Percentiles rank a stretch among this genome's conserved stretches.
Conservation (phyloP, 2,888 invertebrate genomes). For the Drosophila fungiperda region DNA sequence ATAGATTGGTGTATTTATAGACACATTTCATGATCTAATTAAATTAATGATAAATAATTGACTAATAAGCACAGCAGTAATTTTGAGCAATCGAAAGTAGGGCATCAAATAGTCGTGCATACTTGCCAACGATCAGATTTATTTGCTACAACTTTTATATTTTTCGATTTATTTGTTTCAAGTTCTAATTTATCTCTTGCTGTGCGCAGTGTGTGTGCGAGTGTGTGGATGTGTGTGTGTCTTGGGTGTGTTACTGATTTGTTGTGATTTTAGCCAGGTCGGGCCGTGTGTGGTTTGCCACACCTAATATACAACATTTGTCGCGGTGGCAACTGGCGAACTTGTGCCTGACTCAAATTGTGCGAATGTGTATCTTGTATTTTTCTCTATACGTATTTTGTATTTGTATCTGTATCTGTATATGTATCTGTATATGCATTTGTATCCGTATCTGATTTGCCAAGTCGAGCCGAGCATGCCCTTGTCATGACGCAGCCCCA, state of each 20-base stretch:
- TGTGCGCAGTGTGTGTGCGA: slow-evolving; percentile 17
- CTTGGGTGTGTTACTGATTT: slow-evolving; percentile 48
- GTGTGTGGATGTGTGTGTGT: slow-evolving; percentile 15
- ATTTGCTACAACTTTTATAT: slow-evolving; percentile 38
- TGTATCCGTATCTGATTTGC: slow-evolving; percentile 27
- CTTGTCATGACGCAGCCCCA: slow-evolving; percentile 4
- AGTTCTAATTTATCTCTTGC: slow-evolving; percentile 73
- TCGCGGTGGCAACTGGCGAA: slow-evolving; percentile 41
- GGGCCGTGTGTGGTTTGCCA: slow-evolving; percentile 57
- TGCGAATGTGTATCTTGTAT: slow-evolving; percentile 42
- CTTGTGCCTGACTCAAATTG: slow-evolving; percentile 25
- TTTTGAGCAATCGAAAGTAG: not conserved
- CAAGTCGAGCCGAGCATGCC: slow-evolving; percentile 4
- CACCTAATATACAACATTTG: slow-evolving; percentile 53
- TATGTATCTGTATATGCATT: not conserved
- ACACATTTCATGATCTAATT: not conserved
- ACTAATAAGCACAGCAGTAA: not conserved
- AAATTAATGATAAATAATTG: not conserved
- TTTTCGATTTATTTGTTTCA: slow-evolving; percentile 75
- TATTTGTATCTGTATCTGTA: slow-evolving; percentile 16
- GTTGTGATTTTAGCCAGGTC: slow-evolving; percentile 32
- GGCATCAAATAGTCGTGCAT: not conserved
- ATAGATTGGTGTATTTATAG: not conserved
- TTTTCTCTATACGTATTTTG: slow-evolving; percentile 15
- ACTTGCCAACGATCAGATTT: not conserved